Conservation (phyloP, 2,888 invertebrate species). For the Sesia apiformis region DNA sequence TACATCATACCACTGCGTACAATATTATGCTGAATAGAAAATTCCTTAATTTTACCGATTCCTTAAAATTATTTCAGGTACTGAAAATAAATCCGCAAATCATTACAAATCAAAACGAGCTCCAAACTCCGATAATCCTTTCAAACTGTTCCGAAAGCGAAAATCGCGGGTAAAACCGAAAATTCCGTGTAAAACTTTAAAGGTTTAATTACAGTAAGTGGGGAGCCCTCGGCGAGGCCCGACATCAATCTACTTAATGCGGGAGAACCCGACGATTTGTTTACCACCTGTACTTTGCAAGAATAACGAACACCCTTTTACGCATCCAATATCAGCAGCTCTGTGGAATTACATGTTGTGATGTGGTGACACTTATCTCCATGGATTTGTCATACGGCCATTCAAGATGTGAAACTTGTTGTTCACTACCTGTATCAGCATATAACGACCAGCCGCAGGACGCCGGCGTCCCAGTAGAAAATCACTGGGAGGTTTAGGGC, state of each 20-base stretch:
- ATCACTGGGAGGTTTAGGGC: too few relatives aligned
- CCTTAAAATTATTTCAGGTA: background rate
- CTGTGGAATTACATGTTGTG: background rate
- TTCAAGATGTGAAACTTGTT: too few relatives aligned
- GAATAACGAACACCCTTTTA: background rate
- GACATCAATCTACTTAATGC: constrained; percentile 63
- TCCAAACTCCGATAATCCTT: constrained; percentile 19
- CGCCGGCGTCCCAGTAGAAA: too few relatives aligned
- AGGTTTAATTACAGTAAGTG: constrained; percentile 68
- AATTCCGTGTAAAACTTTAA: constrained; percentile 46
- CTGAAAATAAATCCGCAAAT: background rate
- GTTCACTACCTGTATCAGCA: too few relatives aligned
- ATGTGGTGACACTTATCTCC: too few relatives aligned
- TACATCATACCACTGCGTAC: too few relatives aligned
- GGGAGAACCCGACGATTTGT: constrained; percentile 13
- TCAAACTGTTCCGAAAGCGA: constrained; percentile 22
- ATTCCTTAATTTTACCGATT: background rate
- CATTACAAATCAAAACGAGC: background rate
- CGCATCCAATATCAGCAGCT: background rate
- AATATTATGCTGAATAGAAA: too few relatives aligned
- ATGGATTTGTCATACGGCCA: too few relatives aligned
- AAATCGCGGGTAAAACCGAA: constrained; percentile 33
- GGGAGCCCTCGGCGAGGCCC: constrained; percentile 21
- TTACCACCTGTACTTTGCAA: constrained; percentile 5
- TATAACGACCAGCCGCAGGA: too few relatives aligned